These are phyloP conservation scores for Perognathus longimembris DNA, from an alignment of 2,113 vertebrate genomes.

Conservation along the genomic window DNA sequence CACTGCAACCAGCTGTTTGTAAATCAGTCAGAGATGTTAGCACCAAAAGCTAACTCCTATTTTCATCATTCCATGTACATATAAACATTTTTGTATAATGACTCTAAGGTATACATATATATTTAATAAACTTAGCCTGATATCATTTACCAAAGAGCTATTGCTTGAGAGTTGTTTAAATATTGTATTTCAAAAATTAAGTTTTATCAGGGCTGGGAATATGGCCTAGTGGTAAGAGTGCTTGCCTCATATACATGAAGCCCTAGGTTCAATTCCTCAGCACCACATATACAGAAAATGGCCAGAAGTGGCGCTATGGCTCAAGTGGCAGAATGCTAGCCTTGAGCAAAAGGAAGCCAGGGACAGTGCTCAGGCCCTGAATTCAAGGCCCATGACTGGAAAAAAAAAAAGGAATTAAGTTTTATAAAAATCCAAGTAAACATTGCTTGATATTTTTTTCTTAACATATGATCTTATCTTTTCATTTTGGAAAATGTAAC, in stretches of 20 bases:
- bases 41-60: neutral
- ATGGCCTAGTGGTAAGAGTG: too few species aligned
- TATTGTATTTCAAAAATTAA: neutral
- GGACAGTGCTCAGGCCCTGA: too few species aligned
- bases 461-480: neutral
- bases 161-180: neutral
- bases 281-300: too few species aligned
- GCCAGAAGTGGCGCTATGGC: too few species aligned
- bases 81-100: neutral
- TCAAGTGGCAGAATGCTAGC: too few species aligned
- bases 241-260: too few species aligned
- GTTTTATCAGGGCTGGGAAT: too few species aligned
- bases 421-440: conserved; percentile 37
- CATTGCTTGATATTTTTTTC: neutral
- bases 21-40: neutral
- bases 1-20: too few species aligned
- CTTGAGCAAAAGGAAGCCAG: too few species aligned
- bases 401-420: too few species aligned
- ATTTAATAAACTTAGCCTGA: neutral
- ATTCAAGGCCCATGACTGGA: too few species aligned
- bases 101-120: neutral
- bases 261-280: too few species aligned
- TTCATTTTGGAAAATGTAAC: neutral
- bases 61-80: neutral
- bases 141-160: neutral